These are phyloP conservation scores for Austrolebias charrua DNA, from an alignment of 2,797 vertebrate species.

Conservation along the genomic window DNA sequence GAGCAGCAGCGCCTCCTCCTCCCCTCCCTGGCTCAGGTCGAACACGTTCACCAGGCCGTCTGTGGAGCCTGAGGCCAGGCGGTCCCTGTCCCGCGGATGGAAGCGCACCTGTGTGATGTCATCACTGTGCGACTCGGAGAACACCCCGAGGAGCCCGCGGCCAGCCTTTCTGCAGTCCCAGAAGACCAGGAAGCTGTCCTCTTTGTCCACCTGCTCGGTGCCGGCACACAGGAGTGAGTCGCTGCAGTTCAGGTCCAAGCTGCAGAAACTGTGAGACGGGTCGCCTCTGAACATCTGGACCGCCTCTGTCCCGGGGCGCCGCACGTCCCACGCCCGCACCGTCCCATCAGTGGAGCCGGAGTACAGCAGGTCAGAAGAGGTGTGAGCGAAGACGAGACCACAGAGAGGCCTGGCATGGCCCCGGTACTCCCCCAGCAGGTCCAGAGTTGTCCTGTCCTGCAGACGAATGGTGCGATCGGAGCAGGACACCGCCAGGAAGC, in stretches of 20 bases:
- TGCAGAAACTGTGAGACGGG: constrained; percentile 81
- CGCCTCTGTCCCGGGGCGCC: constrained; percentile 68
- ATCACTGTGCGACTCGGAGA: constrained; percentile 93
- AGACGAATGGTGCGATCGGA: constrained; percentile 81
- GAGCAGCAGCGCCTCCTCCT: constrained; percentile 87
- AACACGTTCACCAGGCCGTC: constrained; percentile 95
- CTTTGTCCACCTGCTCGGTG: constrained; percentile 84
- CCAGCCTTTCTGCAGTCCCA: constrained; percentile 84
- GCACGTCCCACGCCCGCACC: constrained; percentile 85
- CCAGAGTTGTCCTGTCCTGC: constrained; percentile 81
- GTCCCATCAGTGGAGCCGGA: constrained; percentile 85
- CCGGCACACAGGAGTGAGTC: constrained; percentile 88
- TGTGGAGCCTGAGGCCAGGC: constrained; percentile 84
- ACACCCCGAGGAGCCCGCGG: constrained; percentile 81
- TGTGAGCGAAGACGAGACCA: constrained; percentile 80
- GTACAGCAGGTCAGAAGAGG: constrained; percentile 72
- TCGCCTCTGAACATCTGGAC: constrained; percentile 82
- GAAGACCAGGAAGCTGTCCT: constrained; percentile 90
- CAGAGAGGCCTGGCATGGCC: constrained; percentile 68
- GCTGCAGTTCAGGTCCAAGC: constrained; percentile 85
- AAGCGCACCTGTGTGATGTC: constrained; percentile 91
- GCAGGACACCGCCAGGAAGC: constrained; percentile 82
- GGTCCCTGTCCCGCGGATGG: constrained; percentile 84
- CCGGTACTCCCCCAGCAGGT: constrained; percentile 67
- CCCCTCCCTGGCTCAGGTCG: constrained; percentile 83